Evolutionary conservation across 2,113 vertebrate genomes (phyloP).

Genomic region (Syngnathoides biaculeatus): DNA sequence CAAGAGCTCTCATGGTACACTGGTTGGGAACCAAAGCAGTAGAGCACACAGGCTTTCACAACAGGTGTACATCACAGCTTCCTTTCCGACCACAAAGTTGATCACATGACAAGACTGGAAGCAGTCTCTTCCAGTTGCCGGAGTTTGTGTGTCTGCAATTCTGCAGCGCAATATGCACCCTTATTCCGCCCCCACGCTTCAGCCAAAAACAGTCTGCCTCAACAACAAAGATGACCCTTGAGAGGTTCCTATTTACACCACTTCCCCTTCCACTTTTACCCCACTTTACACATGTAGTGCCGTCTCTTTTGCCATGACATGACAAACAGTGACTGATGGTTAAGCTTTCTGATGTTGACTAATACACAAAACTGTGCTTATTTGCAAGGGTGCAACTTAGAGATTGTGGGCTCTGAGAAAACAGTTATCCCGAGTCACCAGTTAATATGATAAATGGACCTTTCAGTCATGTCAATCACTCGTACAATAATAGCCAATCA

Average conservation of each 20-base stretch:
- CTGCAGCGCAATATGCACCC: conserved; percentile 21
- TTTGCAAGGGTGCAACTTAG: neutral
- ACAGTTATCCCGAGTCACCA: neutral
- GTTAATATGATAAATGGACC: neutral
- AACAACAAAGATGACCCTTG: conserved; percentile 65
- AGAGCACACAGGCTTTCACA: conserved; percentile 4
- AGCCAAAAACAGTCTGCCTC: conserved; percentile 39
- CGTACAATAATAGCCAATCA: too few species aligned
- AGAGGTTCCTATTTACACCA: conserved; percentile 61
- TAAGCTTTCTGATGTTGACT: conserved; percentile 7
- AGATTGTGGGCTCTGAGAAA: neutral
- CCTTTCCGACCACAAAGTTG: conserved; percentile 51
- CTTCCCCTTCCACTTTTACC: conserved; percentile 57
- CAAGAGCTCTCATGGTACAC: too few species aligned
- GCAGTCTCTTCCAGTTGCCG: conserved; percentile 57
- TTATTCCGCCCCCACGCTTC: neutral
- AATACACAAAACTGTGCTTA: conserved; percentile 4
- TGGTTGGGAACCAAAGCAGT: too few species aligned
- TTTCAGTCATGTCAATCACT: too few species aligned
- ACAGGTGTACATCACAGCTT: conserved; percentile 17
- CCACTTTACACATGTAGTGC: conserved; percentile 40
- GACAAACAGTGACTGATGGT: conserved; percentile 40
- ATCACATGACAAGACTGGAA: conserved; percentile 65
- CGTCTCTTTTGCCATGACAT: conserved; percentile 18
- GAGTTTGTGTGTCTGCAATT: conserved; percentile 10